phyloP scores from a whole-genome alignment of 92 coral and sea anemone species.

The Epizoanthus illoricatus region DNA sequence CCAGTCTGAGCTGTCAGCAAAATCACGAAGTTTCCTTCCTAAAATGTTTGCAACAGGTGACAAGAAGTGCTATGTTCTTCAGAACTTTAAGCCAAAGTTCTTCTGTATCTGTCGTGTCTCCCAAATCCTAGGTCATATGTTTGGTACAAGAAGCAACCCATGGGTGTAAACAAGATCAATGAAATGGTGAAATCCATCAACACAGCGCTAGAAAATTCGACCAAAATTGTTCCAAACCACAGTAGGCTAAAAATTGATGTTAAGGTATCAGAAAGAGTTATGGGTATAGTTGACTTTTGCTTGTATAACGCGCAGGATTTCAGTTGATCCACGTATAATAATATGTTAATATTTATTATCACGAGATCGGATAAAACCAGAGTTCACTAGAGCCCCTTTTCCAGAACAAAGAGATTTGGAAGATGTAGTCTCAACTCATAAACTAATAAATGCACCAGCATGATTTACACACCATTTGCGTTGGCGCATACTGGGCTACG shows the following conservation, averaged over 20 bases:
- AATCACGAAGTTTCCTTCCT: constrained; percentile 47
- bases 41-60: constrained; percentile 56
- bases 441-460: too few species aligned
- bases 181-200: constrained; percentile 49
- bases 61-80: constrained; percentile 48
- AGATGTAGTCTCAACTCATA: too few species aligned
- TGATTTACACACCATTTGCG: too few species aligned
- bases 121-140: constrained; percentile 28
- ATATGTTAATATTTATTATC: too few species aligned
- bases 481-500: too few species aligned
- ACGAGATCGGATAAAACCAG: too few species aligned
- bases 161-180: constrained; percentile 59
- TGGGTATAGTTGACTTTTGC: too few species aligned
- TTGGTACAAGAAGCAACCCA: constrained; percentile 58
- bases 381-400: too few species aligned
- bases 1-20: constrained; percentile 43
- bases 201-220: constrained; percentile 49
- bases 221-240: constrained; percentile 57
- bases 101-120: constrained; percentile 50
- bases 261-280: neutral
- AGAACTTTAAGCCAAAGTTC: constrained; percentile 23
- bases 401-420: too few species aligned
- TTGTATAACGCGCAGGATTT: too few species aligned
- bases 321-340: too few species aligned
- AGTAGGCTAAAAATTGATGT: constrained; percentile 56